Conservation (phyloP, 2,797 vertebrate genomes). For the Cuniculus paca region DNA sequence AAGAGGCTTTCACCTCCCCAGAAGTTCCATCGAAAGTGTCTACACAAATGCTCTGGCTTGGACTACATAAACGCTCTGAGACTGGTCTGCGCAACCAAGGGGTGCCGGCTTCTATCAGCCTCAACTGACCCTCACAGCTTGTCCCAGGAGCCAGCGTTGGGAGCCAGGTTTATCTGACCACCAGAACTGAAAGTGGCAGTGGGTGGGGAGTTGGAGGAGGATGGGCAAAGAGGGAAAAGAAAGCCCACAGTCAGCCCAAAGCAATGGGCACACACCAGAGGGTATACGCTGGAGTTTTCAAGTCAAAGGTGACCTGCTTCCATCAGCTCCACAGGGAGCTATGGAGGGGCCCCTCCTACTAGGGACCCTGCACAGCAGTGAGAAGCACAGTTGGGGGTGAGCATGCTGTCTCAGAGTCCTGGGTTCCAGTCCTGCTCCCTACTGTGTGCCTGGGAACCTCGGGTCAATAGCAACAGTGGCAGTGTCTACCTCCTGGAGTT, state of each 20-base stretch:
- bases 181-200: neutral
- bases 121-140: neutral
- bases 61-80: neutral
- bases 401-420: neutral
- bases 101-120: neutral
- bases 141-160: neutral
- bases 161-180: neutral
- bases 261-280: neutral
- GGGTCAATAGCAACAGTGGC: too few relatives aligned
- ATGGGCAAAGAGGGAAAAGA: neutral
- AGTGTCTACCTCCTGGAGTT: neutral
- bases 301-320: neutral
- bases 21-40: neutral
- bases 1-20: neutral
- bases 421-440: neutral
- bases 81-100: neutral
- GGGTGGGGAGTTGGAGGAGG: too few relatives aligned
- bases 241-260: neutral
- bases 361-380: neutral
- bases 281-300: neutral
- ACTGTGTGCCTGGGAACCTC: neutral
- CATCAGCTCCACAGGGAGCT: neutral
- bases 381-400: neutral
- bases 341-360: neutral
- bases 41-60: fast-evolving